Base-by-base conservation (phyloP, 1,140 invertebrate genomes). In the Drosophila eugracilis region DNA sequence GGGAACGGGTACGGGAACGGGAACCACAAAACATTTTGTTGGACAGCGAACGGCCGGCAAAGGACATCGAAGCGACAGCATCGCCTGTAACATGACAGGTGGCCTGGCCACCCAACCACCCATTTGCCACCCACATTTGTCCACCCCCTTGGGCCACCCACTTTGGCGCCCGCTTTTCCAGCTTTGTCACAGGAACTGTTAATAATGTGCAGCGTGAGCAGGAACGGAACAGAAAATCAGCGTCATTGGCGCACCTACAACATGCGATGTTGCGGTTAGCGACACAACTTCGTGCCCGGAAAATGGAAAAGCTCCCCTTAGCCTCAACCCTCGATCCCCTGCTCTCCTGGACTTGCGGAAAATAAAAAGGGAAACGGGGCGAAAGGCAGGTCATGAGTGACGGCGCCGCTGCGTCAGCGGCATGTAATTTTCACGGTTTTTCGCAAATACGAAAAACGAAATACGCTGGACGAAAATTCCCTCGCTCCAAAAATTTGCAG, bases 181-280 rank as follows among this genome's bases (percentile, higher is more conserved):
- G 81, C 83, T 88, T 88, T 88, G 83, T 88, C 83, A 88, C 83
- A 88, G 83, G 83, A 88, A 88, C 83, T 88, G 83, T 88, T 88
- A 88, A 88, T 88, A 88, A 88, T 88, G 84, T 88, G 83, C 53
- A 55, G 47, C 63, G 65, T 50, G 71, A 50, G 58, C 75, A 83
- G 78, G 83, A 83, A 88, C 85, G 60, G 60, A 65, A 65, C 60
- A 39, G 60, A 89, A 89, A 89, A 89, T 89, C 86, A 89, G 86
- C 86, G 86, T 89, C 86, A 89, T 89, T 89, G 86, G 86, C 86
- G 86, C 86, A 89, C 86, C 86, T 89, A 89, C 86, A 89, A 89
- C 85, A 89, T 89, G 86, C 86, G 80, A 89, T 89, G 86, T 89
- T 89, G 86, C 63, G 86, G 86, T 89, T 67, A 66, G 83, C 59